These are phyloP conservation scores for Neosalanx taihuensis DNA, from an alignment of 2,797 vertebrate species.

Conservation along the genomic window DNA sequence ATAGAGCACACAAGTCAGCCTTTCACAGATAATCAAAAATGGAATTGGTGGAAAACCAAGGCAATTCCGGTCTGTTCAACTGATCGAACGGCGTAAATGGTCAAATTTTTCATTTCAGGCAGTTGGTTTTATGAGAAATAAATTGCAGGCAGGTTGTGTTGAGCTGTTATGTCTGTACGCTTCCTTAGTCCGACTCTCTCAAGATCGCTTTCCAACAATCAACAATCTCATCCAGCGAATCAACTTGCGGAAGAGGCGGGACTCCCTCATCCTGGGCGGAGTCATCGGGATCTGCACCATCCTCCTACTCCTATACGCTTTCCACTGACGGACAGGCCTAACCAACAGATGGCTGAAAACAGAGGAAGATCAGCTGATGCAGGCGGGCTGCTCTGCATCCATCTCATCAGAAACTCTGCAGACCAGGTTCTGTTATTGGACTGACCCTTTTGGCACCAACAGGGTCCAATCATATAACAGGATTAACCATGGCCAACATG, in stretches of 20 bases:
- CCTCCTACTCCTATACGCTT: constrained; percentile 90
- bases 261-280: constrained; percentile 90
- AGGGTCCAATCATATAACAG: constrained; percentile 60
- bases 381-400: constrained; percentile 33
- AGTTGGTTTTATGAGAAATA: not conserved
- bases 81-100: not conserved
- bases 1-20: not conserved
- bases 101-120: not conserved
- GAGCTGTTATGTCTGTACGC: not conserved
- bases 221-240: constrained; percentile 96
- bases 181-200: constrained; percentile 54
- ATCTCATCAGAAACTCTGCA: constrained; percentile 36
- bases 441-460: constrained; percentile 45
- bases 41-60: not conserved
- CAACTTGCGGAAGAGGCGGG: constrained; percentile 93
- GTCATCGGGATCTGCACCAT: constrained; percentile 93
- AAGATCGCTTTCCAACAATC: constrained; percentile 94
- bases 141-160: not conserved
- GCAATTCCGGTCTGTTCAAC: not conserved
- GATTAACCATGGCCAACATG: constrained; percentile 50
- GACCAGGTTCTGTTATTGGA: constrained; percentile 42
- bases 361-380: constrained; percentile 2
- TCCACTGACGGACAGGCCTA: constrained; percentile 81
- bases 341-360: constrained; percentile 50
- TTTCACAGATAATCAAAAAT: not conserved